Evolutionary conservation across 92 coral and sea anemone species (phyloP).

Genomic region (Zoanthus sansibaricus): DNA sequence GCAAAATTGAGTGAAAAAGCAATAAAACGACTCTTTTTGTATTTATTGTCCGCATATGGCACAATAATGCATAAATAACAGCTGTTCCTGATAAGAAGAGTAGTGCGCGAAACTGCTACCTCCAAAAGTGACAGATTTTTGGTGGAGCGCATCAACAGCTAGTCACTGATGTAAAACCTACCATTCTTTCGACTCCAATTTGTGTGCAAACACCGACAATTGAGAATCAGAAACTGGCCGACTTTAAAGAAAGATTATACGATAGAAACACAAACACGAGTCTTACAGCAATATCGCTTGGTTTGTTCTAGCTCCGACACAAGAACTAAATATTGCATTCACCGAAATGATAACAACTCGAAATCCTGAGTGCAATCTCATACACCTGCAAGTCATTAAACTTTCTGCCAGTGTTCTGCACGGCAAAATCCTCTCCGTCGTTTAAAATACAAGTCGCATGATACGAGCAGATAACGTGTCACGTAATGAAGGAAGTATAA

Average conservation of each 20-base stretch:
- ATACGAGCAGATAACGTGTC: background rate
- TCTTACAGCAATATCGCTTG: background rate
- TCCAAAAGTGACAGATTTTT: background rate
- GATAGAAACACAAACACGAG: background rate
- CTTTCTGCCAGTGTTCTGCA: background rate
- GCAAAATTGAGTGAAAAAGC: background rate
- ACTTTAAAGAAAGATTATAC: background rate
- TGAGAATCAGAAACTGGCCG: background rate
- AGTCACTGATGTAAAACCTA: background rate
- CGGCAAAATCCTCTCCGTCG: background rate
- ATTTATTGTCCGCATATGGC: background rate
- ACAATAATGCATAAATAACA: background rate
- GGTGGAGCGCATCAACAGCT: slow-evolving; percentile 18
- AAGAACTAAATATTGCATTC: slow-evolving; percentile 6
- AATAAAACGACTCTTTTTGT: background rate
- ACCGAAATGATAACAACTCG: background rate
- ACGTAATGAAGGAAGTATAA: slow-evolving; percentile 1
- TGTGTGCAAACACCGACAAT: background rate
- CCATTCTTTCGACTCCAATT: background rate
- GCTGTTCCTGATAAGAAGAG: slow-evolving; percentile 21
- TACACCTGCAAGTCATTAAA: slow-evolving; percentile 31
- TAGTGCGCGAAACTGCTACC: background rate
- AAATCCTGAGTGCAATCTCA: background rate
- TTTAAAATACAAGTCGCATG: background rate
- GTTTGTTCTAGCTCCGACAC: slow-evolving; percentile 29